Evolutionary conservation across 2,797 vertebrate genomes (phyloP), one percentile per base, ranked within the genome.

Genomic region (Mormyrops attenuatus): DNA sequence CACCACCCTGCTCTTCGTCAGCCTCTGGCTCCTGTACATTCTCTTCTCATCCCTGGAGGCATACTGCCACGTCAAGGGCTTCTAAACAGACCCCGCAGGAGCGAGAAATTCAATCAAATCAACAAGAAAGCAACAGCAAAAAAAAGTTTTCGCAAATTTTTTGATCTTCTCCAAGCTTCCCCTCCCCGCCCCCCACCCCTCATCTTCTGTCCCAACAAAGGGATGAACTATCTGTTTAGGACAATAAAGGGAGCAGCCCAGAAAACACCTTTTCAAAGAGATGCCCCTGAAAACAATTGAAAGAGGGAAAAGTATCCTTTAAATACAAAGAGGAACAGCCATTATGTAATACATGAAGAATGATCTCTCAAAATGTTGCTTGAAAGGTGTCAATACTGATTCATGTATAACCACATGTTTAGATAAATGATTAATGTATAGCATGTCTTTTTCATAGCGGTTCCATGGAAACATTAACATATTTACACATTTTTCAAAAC

Each of bases 11-110:
- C 96, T 99, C 91, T 99, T 99, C 92, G 5, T 98, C 94, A 98
- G 99, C 93, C 97, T 99, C 92, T 99, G 99, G 99, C 97, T 99
- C 92, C 95, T 99, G 96, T 99, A 99, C 97, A 99, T 99, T 97
- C 97, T 99, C 93, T 99, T 99, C 97, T 99, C 98, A 93, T 99
- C 98, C 91, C 97, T 99, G 96, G 99, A 99, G 96, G 98, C 98
- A 95, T 99, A 99, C 96, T 99, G 99, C 97, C 98, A 99, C 97
- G 98, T 99, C 97, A 96, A 96, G 94, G 98, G 97, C 96, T 99
- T 99, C 98, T 99, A 97, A 96, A 93, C 57, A 34, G 50, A 90
- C 94, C 95, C 94, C 93, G 90, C 93, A 91, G 90, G 93, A 88
- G 84, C 85, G 13, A 20, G 3, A 87, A 20, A 38, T 41, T 4